phyloP scores from a whole-genome alignment of 2,888 invertebrate genomes.

The Brachypalpus laphriformis region DNA sequence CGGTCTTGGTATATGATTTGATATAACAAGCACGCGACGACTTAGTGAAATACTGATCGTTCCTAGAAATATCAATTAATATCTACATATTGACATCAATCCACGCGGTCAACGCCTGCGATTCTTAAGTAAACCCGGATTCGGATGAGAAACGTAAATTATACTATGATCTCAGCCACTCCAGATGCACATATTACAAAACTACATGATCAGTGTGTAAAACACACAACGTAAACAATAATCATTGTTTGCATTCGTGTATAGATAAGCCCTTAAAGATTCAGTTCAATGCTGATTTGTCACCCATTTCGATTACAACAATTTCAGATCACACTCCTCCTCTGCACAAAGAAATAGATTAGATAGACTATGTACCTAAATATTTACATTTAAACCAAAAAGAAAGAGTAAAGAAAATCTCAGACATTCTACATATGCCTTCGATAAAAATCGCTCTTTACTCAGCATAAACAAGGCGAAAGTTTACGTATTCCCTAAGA shows the following conservation, averaged over 20 bases:
- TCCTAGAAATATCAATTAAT: not conserved
- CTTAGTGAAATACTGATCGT: not conserved
- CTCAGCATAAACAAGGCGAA: not conserved
- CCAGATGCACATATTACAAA: conserved; percentile 7
- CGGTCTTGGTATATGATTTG: not conserved
- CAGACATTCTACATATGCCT: conserved; percentile 16
- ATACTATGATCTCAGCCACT: conserved; percentile 40
- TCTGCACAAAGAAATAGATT: conserved; percentile 1
- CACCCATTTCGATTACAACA: conserved; percentile 21
- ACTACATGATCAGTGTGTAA: not conserved
- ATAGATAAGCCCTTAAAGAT: conserved; percentile 40
- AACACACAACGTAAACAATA: conserved; percentile 2
- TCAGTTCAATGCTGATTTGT: conserved; percentile 65
- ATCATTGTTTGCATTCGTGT: conserved; percentile 21
- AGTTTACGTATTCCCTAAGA: not conserved
- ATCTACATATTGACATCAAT: not conserved
- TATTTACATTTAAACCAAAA: conserved; percentile 2
- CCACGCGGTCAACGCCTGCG: conserved; percentile 19
- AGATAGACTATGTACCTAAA: conserved; percentile 34
- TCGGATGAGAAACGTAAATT: conserved; percentile 46
- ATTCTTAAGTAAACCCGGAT: conserved; percentile 42
- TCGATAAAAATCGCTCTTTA: conserved; percentile 25
- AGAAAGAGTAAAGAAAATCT: not conserved
- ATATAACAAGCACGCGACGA: not conserved
- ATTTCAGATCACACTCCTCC: not conserved